Evolutionary conservation across 2,888 invertebrate species (phyloP), one percentile per base, ranked within the genome.

Genomic region (Chrysopilus asiliformis): DNA sequence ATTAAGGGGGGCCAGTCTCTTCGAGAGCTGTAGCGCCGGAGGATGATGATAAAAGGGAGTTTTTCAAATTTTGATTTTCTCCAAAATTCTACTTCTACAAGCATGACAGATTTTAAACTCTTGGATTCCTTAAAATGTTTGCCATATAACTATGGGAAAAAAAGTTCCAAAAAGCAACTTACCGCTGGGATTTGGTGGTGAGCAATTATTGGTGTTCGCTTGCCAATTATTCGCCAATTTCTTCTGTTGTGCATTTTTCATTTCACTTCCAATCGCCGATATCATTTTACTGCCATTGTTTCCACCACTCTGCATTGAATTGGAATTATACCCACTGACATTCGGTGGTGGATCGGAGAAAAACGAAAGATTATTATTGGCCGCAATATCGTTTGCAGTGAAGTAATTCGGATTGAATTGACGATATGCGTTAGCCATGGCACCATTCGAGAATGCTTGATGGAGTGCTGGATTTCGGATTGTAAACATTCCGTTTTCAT

Each of bases 401-500:
- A 8, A 6, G 12, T 26, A 26, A 22, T 22, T 22, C 8, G 28
- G n/a, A 31, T 27, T 34, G 17, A 29, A 29, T 18, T 36, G 36
- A 4, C 32, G 26, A 18, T 27, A 29, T 17, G 35, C 36, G 14
- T 28, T 35, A 4, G 14, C 26, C 5, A 30, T 30, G n/a, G n/a
- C n/a, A n/a, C 35, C 35, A 32, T 38, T 34, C 15, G 35, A 29
- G 9, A 42, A 25, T 5, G 41, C 43, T 14, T 41, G 42, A 19
- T 64, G 64, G 33, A 64, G 38, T 8, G 61, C 61, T 0, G 84
- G 84, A 58, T 83, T 84, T 9, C 85, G 66, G 33, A 85, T 86
- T 0, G 85, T 85, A 41, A 82, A 85, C 83, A 85, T 85, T 8
- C 83, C 83, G 50, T 77, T 75, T 42, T 76, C 77, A 45, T 74